Base-by-base conservation (phyloP, 2,888 invertebrate species). In the Neoascia interrupta region DNA sequence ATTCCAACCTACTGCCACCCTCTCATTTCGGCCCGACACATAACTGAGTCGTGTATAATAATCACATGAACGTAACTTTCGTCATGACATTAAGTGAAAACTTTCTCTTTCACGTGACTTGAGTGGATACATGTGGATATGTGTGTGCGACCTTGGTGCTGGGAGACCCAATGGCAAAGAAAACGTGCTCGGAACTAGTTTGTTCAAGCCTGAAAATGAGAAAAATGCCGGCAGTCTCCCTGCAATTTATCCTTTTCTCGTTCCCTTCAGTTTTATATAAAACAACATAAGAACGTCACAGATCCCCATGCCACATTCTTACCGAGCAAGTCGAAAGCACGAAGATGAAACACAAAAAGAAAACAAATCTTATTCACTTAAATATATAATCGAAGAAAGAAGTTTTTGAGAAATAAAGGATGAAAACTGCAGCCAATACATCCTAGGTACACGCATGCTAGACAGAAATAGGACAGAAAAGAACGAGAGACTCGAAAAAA, bases 41-140 rank as follows among this genome's bases (percentile, higher is more conserved):
- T 79, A 73, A 79, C 72, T 76, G 76, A 76, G 58, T 76, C 53
- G 76, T 70, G 76, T 76, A 76, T 79, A 79, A 79, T 79, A 73
- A 79, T 79, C 79, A 79, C 73, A 79, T 73, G 76, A 79, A 73
- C 79, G 79, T 79, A 73, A 73, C 79, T 73, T 79, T 79, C 73
- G 66, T 79, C 79, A 66, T 79, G 79, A 79, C 73, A 79, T 79
- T 73, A 79, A 79, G 79, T 79, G 79, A 80, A 80, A 80, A 80
- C 80, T 80, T 80, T 80, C 80, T 63, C 80, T 80, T 80, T 80
- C 80, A 80, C 80, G 68, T 80, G 80, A 69, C 80, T 68, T 74
- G 37, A 79, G 56, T 15, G 16, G 53, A 64, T 63, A 45, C 23
- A 26, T n/a, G 28, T 13, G 15, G 34, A 31, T 47, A 47, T 41